A percentile compares a stretch with the other conserved stretches of the same genome.
These are phyloP conservation scores for Lagodon rhomboides DNA, from an alignment of 2,797 vertebrate species.

Conservation along the genomic window DNA sequence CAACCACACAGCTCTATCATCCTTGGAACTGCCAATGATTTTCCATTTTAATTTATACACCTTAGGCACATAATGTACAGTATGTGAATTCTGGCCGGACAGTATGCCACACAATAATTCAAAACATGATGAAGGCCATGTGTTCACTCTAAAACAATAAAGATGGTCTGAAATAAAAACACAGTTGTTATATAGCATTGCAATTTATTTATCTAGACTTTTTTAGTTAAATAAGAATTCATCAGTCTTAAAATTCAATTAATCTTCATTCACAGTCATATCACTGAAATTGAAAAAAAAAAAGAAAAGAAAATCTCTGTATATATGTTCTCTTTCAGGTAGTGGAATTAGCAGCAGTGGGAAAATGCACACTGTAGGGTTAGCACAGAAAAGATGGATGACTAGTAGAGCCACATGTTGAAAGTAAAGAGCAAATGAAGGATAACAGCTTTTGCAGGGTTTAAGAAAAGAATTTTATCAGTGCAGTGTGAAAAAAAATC, in stretches of 20 bases:
- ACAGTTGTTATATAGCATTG: conserved; percentile 69
- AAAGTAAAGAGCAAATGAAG: conserved; percentile 56
- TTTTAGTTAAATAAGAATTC: conserved; percentile 86
- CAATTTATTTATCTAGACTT: conserved; percentile 83
- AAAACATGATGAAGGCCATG: conserved; percentile 29
- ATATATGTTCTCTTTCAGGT: conserved; percentile 84
- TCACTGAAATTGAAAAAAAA: conserved; percentile 69
- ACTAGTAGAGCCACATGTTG: conserved; percentile 41
- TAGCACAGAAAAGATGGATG: conserved; percentile 66
- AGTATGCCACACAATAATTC: conserved; percentile 27
- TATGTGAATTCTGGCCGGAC: conserved; percentile 25
- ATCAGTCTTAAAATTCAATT: conserved; percentile 83
- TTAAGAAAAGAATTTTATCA: conserved; percentile 59
- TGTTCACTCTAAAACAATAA: conserved; percentile 45
- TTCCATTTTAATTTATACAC: conserved; percentile 42
- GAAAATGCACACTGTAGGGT: conserved; percentile 66
- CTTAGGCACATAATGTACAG: conserved; percentile 53
- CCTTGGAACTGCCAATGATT: conserved; percentile 26
- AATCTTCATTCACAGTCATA: conserved; percentile 85
- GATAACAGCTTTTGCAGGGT: conserved; percentile 51
- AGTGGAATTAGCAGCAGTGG: conserved; percentile 83
- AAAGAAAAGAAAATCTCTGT: conserved; percentile 67
- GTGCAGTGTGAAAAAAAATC: conserved; percentile 64
- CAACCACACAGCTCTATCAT: conserved; percentile 42
- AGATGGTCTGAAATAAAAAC: conserved; percentile 62